phyloP scores from a whole-genome alignment of 2,888 invertebrate genomes.

The Azorinus chamasolen region DNA sequence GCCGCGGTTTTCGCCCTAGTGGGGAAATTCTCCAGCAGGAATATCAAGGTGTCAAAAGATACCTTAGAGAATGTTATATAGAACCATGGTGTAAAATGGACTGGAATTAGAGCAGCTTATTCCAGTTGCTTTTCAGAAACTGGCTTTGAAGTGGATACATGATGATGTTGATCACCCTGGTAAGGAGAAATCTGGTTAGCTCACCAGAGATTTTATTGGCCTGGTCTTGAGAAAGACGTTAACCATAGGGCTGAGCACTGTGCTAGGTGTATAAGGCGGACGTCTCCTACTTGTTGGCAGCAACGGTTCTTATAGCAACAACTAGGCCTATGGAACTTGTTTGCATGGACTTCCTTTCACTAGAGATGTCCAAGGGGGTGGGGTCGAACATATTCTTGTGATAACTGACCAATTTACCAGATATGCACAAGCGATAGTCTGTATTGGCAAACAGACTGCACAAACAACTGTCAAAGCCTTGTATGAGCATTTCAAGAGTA shows the following conservation, averaged over 20 bases:
- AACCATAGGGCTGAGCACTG: too few relatives aligned
- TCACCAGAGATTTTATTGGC: too few relatives aligned
- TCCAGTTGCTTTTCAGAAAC: constrained; percentile 8
- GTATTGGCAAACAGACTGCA: constrained; percentile 18
- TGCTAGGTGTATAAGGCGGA: too few relatives aligned
- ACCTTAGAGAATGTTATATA: constrained; percentile 26
- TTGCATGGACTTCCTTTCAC: too few relatives aligned
- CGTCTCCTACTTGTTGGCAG: neutral
- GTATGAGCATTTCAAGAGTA: constrained; percentile 15
- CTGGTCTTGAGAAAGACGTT: too few relatives aligned
- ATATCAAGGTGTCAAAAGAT: too few relatives aligned
- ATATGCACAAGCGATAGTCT: constrained; percentile 24
- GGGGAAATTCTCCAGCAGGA: constrained; percentile 5
- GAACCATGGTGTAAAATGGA: constrained; percentile 1
- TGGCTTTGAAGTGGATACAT: constrained; percentile 23
- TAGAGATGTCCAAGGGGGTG: constrained; percentile 23
- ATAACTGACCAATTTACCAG: too few relatives aligned
- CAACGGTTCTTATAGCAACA: constrained; percentile 12
- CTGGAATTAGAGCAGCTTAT: constrained; percentile 9
- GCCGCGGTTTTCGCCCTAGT: too few relatives aligned
- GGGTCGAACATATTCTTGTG: constrained; percentile 29
- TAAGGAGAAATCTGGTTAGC: constrained; percentile 10
- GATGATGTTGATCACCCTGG: too few relatives aligned
- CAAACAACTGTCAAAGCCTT: constrained; percentile 26
- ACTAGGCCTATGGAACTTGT: too few relatives aligned